These are phyloP conservation scores for Lasioglossum morio DNA, from an alignment of 2,888 invertebrate genomes.

Conservation along the genomic window DNA sequence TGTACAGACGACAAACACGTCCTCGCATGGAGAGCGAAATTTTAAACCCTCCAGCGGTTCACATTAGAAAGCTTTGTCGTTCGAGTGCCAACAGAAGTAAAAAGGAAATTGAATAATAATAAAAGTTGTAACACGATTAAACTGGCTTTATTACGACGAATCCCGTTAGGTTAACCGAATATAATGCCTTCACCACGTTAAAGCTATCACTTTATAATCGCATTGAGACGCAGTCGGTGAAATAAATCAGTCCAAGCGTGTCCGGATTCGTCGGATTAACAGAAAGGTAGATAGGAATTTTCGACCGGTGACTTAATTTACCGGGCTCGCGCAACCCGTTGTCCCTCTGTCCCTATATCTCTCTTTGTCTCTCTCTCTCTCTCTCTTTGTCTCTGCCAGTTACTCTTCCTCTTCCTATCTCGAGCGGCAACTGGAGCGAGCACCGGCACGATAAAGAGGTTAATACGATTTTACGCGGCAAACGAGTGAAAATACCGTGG, in stretches of 20 bases:
- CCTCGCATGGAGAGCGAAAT: background rate
- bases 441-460: constrained; percentile 33
- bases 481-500: constrained; percentile 45
- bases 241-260: constrained; percentile 14
- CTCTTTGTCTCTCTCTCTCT: background rate
- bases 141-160: background rate
- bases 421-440: constrained; percentile 31
- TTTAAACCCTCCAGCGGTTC: background rate
- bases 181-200: background rate
- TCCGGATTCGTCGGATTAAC: background rate
- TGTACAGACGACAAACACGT: background rate
- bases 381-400: background rate
- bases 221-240: background rate
- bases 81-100: background rate
- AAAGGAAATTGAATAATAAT: background rate
- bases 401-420: background rate
- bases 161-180: background rate
- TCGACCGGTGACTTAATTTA: constrained; percentile 25
- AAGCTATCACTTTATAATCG: background rate
- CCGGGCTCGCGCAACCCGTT: background rate
- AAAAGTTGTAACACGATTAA: background rate
- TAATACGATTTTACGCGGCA: constrained; percentile 55
- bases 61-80: background rate
- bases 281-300: constrained; percentile 20
- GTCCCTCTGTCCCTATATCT: background rate